phyloP scores from a whole-genome alignment of 2,797 vertebrate species.

The Lepus townsendii region DNA sequence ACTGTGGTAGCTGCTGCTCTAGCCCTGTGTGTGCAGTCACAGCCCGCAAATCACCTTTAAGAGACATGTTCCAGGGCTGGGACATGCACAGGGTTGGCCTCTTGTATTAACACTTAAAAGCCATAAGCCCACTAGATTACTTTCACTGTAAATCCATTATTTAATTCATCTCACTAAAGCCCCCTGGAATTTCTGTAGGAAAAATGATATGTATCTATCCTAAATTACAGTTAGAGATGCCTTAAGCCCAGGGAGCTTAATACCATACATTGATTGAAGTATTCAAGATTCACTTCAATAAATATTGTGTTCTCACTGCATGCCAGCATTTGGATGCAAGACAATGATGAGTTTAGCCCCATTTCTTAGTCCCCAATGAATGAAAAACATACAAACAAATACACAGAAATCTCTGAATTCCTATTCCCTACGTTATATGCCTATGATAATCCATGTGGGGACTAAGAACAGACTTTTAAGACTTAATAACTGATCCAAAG shows the following conservation, averaged over 20 bases:
- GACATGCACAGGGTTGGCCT: constrained; percentile 24
- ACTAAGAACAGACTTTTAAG: constrained; percentile 28
- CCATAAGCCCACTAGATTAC: constrained; percentile 43
- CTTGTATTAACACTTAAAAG: constrained; percentile 18
- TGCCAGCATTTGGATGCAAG: constrained; percentile 31
- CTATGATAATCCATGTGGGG: background rate
- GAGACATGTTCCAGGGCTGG: constrained; percentile 43
- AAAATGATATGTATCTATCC: constrained; percentile 58
- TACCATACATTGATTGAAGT: background rate
- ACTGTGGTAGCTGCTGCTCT: background rate
- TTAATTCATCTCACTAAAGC: constrained; percentile 53
- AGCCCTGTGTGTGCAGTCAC: background rate
- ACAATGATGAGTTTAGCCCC: constrained; percentile 16
- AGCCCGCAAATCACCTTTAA: constrained; percentile 46
- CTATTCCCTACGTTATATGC: constrained; percentile 25
- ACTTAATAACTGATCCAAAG: constrained; percentile 49
- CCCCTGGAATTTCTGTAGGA: constrained; percentile 20
- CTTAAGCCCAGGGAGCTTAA: constrained; percentile 54
- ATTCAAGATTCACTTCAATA: constrained; percentile 62
- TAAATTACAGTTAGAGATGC: constrained; percentile 56
- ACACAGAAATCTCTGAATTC: constrained; percentile 48
- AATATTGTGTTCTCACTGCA: constrained; percentile 14
- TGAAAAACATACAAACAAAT: constrained; percentile 2
- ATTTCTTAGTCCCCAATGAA: constrained; percentile 41
- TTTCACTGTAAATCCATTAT: constrained; percentile 65